Evolutionary conservation across 92 coral and sea anemone species (phyloP).

Genomic region (Muricea muricata): DNA sequence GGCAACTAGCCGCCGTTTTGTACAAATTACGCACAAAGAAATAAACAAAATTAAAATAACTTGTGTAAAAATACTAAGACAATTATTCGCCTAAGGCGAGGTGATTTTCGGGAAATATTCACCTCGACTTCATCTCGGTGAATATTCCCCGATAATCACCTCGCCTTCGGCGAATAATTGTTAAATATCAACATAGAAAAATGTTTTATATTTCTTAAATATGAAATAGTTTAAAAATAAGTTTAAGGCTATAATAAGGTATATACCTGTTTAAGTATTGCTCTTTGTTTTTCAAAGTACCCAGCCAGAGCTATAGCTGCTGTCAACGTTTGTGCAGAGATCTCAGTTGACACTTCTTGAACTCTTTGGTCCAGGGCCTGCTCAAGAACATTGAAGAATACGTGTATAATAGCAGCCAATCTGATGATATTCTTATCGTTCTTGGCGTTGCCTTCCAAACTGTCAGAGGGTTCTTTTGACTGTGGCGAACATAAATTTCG

Average conservation of each 20-base stretch:
- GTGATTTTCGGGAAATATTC: no score
- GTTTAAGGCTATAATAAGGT: background rate
- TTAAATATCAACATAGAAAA: conserved; percentile 4
- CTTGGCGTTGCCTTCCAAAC: conserved; percentile 4
- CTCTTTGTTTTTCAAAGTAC: conserved; percentile 21
- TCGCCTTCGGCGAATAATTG: no score
- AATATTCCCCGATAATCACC: no score
- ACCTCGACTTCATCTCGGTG: no score
- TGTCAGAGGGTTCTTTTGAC: background rate
- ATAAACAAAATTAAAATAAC: no score
- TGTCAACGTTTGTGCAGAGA: background rate
- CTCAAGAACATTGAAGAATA: conserved; percentile 10
- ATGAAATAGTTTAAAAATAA: background rate
- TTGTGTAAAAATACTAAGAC: no score
- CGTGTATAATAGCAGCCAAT: conserved; percentile 30
- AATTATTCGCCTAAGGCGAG: no score
- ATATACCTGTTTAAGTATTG: conserved; percentile 18
- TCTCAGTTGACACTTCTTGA: conserved; percentile 19
- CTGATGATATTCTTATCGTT: conserved; percentile 41
- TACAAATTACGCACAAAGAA: no score
- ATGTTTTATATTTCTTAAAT: background rate
- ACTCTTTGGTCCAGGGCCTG: conserved; percentile 42
- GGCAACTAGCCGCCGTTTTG: no score
- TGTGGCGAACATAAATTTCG: conserved; percentile 37
- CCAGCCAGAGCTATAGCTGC: conserved; percentile 31